A percentile compares a stretch with the other conserved stretches of the same genome.
phyloP scores from a whole-genome alignment of 2,888 invertebrate genomes.

The Plutella xylostella region DNA sequence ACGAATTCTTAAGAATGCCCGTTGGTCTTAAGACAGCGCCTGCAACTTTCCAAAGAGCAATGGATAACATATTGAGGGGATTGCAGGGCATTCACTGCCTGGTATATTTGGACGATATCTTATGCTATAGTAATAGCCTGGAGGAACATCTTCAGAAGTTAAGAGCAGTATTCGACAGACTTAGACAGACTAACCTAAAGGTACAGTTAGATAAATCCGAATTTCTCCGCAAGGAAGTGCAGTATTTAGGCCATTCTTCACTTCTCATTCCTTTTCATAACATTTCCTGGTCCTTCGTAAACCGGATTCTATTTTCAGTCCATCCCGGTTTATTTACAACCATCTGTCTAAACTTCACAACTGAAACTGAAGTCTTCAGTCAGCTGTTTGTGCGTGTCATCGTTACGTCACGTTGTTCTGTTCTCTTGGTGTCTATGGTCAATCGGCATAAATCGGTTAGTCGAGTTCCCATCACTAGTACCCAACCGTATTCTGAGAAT shows the following conservation, averaged over 20 bases:
- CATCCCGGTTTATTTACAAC: no score
- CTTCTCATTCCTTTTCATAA: no score
- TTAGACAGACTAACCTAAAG: constrained; percentile 1
- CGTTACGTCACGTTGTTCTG: no score
- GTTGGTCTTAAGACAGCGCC: constrained; percentile 35
- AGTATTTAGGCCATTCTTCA: constrained; percentile 20
- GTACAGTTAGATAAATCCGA: constrained; percentile 1
- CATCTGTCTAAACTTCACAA: no score
- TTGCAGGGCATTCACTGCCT: constrained; percentile 20
- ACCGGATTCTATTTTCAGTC: no score
- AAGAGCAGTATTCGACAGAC: constrained; percentile 12
- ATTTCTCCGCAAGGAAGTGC: not conserved
- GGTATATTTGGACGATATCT: constrained; percentile 24
- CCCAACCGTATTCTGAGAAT: no score
- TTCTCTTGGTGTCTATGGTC: no score
- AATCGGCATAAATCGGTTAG: no score
- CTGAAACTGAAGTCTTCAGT: no score
- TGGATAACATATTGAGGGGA: constrained; percentile 24
- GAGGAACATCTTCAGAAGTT: constrained; percentile 8
- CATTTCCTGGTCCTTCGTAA: no score
- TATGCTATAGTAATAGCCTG: constrained; percentile 18
- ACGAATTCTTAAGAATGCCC: constrained; percentile 30
- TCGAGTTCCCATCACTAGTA: no score
- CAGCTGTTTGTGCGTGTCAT: no score
- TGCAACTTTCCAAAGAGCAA: constrained; percentile 27